Evolutionary conservation across 2,113 vertebrate species (phyloP).

Genomic region (Paradoxurus hermaphroditus): DNA sequence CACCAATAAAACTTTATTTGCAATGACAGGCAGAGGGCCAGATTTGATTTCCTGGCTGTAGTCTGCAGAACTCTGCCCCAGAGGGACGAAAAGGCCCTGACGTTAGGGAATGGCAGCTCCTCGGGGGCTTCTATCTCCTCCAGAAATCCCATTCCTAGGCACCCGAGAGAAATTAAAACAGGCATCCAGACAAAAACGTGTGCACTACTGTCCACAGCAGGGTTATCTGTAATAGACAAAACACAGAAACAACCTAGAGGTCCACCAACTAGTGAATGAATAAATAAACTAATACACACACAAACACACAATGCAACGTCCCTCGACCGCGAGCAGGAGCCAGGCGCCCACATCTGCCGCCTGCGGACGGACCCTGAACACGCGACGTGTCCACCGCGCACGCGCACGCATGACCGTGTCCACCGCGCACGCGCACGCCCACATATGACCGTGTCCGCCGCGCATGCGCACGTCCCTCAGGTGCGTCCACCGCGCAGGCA

Average conservation of each 20-base stretch:
- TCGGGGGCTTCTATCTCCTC: not conserved
- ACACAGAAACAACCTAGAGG: not conserved
- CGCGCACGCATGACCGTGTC: too few species aligned
- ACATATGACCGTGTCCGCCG: too few species aligned
- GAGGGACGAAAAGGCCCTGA: not conserved
- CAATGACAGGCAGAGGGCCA: not conserved
- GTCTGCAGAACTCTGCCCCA: not conserved
- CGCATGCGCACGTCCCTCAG: too few species aligned
- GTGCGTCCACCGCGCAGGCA: too few species aligned
- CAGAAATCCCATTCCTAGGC: not conserved
- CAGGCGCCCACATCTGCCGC: fast-evolving
- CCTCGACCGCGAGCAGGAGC: fast-evolving
- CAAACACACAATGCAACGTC: fast-evolving
- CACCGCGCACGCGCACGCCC: too few species aligned
- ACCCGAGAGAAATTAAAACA: not conserved
- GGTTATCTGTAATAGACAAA: not conserved
- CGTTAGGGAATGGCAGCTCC: not conserved
- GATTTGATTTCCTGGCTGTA: not conserved
- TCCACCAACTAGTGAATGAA: not conserved
- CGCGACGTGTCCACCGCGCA: too few species aligned
- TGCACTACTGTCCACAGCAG: not conserved
- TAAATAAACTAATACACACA: not conserved
- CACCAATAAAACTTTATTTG: conserved; percentile 32
- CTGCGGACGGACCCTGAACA: fast-evolving
- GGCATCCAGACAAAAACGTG: not conserved